These are phyloP conservation scores for Protonibea diacanthus DNA, from an alignment of 2,797 vertebrate species.

Conservation along the genomic window DNA sequence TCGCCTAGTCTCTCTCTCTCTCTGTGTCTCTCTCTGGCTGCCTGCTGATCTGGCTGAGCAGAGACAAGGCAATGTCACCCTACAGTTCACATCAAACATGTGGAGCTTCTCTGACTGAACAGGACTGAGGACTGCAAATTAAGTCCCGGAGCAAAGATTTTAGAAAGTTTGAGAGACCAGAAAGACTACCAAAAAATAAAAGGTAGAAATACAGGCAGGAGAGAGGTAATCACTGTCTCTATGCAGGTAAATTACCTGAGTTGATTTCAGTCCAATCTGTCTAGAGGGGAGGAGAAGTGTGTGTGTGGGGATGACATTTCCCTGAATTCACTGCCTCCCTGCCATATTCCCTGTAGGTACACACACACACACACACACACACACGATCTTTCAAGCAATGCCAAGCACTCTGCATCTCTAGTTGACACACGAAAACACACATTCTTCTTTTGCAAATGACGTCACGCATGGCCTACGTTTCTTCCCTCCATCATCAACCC, in stretches of 20 bases:
- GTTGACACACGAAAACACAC: conserved; percentile 49
- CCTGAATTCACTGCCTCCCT: conserved; percentile 44
- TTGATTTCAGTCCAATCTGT: conserved; percentile 83
- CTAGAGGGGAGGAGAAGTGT: conserved; percentile 46
- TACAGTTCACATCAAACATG: conserved; percentile 59
- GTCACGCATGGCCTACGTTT: conserved; percentile 59
- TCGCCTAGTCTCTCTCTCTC: conserved; percentile 65
- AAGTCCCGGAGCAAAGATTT: conserved; percentile 34
- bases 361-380: conserved; percentile 26
- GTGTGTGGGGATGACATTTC: conserved; percentile 58
- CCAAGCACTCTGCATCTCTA: conserved; percentile 34
- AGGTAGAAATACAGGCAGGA: conserved; percentile 18
- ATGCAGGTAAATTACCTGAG: conserved; percentile 78
- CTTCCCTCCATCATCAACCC: conserved; percentile 66
- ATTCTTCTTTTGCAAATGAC: conserved; percentile 68
- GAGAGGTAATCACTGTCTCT: conserved; percentile 75
- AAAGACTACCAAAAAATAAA: conserved; percentile 11
- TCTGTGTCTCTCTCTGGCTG: conserved; percentile 33
- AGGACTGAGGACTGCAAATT: conserved; percentile 52
- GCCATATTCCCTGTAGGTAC: conserved; percentile 14
- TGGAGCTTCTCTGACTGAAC: conserved; percentile 40
- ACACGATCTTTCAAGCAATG: conserved; percentile 24
- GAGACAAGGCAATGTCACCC: conserved; percentile 65
- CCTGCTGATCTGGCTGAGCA: conserved; percentile 71
- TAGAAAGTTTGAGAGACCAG: conserved; percentile 24